A percentile compares a stretch with the other conserved stretches of the same genome.
Evolutionary conservation across 2,113 vertebrate species (phyloP).

Genomic region (Micronycteris hirsuta): DNA sequence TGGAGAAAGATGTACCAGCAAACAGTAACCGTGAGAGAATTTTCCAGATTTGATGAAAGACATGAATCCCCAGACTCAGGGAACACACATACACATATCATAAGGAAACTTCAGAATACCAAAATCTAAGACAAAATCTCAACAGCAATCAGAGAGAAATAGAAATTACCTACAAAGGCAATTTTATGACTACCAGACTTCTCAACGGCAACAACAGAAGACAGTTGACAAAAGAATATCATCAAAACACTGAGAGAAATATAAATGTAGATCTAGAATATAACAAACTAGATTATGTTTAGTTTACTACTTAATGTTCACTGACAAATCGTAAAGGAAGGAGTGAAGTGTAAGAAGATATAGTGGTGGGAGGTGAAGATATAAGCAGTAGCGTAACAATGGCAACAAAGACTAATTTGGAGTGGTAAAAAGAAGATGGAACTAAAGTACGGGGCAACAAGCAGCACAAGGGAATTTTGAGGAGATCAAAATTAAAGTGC

Average conservation of each 20-base stretch:
- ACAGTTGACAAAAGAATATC: slow-evolving; percentile 1
- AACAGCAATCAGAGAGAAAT: slow-evolving; percentile 3
- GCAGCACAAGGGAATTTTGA: background rate
- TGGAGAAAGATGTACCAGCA: background rate
- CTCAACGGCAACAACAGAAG: background rate
- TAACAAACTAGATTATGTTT: background rate
- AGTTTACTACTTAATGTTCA: background rate
- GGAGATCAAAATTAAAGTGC: background rate
- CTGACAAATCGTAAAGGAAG: background rate
- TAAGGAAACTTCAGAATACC: background rate
- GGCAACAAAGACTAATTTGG: background rate
- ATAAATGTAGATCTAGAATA: background rate
- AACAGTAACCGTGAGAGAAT: background rate
- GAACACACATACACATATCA: background rate
- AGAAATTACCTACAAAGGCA: slow-evolving; percentile 15
- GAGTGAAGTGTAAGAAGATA: background rate
- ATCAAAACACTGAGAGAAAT: slow-evolving; percentile 27
- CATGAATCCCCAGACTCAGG: background rate
- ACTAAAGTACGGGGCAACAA: background rate
- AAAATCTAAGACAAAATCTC: slow-evolving; percentile 1
- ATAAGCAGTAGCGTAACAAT: background rate
- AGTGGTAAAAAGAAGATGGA: background rate
- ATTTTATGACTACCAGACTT: background rate
- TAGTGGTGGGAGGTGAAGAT: background rate
- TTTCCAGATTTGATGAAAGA: background rate